Evolutionary conservation across 2,797 vertebrate genomes (phyloP), one percentile per base, ranked within the genome.

Genomic region (Phalloptychus januarius): DNA sequence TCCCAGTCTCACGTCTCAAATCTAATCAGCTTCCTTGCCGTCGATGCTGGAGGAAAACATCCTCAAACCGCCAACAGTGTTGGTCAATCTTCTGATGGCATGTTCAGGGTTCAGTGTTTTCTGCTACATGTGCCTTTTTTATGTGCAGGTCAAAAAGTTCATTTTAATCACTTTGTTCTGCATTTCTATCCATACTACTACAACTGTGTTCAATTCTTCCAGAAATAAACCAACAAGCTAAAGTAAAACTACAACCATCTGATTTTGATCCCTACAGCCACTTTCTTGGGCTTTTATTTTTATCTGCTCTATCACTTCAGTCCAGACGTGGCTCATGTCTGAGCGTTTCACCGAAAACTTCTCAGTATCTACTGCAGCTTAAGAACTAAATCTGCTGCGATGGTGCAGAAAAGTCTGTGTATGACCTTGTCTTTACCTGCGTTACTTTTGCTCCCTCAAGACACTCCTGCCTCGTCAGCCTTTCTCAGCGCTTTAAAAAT

Each of bases 401-500:
- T n/a, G 73, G 80, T 79, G 78, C 63, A 82, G 69, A 75, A 50
- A 81, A 76, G 74, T 83, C 74, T 72, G 44, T 28, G 70, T 72
- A 36, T 87, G 88, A 94, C 91, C 91, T 91, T 91, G 83, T 75
- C 82, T 76, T 80, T 88, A 89, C 83, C 83, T 87, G 76, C 46
- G 74, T 80, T 82, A 61, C 83, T 84, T 80, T 85, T 65, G 54
- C 76, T 92, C 89, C 86, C 88, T 85, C 72, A 86, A 91, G 82
- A 92, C 83, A 40, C 52, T 76, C 77, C 75, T 89, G 87, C 86
- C 85, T 80, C 75, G 89, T 95, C 93, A 94, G 94, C 91, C 87
- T 84, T 92, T 91, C 79, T 83, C 71, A 38, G 72, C 2, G 2
- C 82, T 88, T 95, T 87, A 95, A 95, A 94, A 90, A 94, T 93